Evolutionary conservation across 2,797 vertebrate genomes (phyloP).

Genomic region (Schizopygopsis pylzovi): DNA sequence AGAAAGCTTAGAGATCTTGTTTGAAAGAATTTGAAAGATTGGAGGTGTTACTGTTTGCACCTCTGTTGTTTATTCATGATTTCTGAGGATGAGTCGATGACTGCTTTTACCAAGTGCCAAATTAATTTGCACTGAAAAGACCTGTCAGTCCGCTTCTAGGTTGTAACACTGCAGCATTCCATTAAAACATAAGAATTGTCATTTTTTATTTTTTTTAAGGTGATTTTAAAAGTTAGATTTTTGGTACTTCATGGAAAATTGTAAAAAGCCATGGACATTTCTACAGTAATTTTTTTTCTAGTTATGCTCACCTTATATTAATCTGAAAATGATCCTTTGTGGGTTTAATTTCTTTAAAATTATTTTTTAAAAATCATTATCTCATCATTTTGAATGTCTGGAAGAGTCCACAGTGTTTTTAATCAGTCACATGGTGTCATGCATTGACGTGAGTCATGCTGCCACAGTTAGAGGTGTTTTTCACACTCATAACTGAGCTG

Average conservation of each 20-base stretch:
- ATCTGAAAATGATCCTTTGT: not conserved
- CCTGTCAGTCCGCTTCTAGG: not conserved
- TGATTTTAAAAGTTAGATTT: not conserved
- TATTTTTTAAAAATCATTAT: not conserved
- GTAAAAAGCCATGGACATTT: not conserved
- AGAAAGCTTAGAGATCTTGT: not conserved
- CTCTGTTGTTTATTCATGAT: not conserved
- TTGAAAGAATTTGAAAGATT: not conserved
- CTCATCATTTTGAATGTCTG: not conserved
- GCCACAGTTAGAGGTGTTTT: constrained; percentile 34
- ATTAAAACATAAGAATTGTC: not conserved
- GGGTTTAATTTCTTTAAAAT: not conserved
- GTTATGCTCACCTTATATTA: not conserved
- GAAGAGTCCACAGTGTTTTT: constrained; percentile 13
- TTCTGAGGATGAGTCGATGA: not conserved
- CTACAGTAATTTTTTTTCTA: not conserved
- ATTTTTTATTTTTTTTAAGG: not conserved
- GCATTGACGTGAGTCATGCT: constrained; percentile 23
- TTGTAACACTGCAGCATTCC: not conserved
- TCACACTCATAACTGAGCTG: constrained; percentile 38
- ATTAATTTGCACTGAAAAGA: not conserved
- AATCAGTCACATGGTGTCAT: constrained; percentile 15
- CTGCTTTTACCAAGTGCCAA: not conserved
- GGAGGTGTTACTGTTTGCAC: not conserved
- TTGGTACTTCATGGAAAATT: not conserved